Percentiles rank a stretch among this genome's conserved stretches.
These are phyloP conservation scores for Cydia strobilella DNA, from an alignment of 1,140 invertebrate genomes.

Conservation along the genomic window DNA sequence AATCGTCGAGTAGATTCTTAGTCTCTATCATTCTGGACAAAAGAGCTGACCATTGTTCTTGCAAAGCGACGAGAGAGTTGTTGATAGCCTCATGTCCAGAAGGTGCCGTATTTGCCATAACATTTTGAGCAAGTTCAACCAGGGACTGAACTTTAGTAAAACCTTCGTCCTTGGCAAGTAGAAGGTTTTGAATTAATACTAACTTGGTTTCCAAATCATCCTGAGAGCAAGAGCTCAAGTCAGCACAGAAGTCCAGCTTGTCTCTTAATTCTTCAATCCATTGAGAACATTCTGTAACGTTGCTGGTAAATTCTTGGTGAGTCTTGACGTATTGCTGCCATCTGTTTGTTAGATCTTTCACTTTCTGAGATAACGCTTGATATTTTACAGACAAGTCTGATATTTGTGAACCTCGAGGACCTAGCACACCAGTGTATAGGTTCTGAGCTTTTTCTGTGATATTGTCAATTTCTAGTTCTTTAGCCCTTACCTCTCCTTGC, in stretches of 20 bases:
- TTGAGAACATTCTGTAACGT: slow-evolving; percentile 87
- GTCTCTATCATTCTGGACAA: slow-evolving; percentile 94
- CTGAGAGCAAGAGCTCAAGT: slow-evolving; percentile 89
- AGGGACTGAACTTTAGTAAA: slow-evolving; percentile 92
- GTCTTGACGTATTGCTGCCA: slow-evolving; percentile 96
- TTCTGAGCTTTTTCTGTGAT: slow-evolving; percentile 94
- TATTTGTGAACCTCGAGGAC: slow-evolving; percentile 86
- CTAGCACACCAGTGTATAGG: slow-evolving; percentile 85
- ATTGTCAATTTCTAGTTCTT: slow-evolving; percentile 95
- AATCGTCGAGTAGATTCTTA: slow-evolving; percentile 93
- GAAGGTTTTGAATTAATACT: slow-evolving; percentile 90
- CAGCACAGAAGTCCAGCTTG: slow-evolving; percentile 91
- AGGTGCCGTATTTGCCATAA: slow-evolving; percentile 95
- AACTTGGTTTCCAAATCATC: slow-evolving; percentile 93
- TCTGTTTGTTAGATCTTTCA: slow-evolving; percentile 93
- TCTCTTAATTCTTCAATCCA: slow-evolving; percentile 93
- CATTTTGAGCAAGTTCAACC: slow-evolving; percentile 93
- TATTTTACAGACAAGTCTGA: slow-evolving; percentile 95
- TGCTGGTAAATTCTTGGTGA: slow-evolving; percentile 93
- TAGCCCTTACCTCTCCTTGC: slow-evolving; percentile 93
- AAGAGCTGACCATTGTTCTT: slow-evolving; percentile 94
- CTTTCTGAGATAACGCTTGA: slow-evolving; percentile 92
- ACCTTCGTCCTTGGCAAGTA: slow-evolving; percentile 94
- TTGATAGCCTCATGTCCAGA: slow-evolving; percentile 93
- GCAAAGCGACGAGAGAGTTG: slow-evolving; percentile 88